Conservation (phyloP, 2,797 vertebrate genomes). For the Poecilia velifera region DNA sequence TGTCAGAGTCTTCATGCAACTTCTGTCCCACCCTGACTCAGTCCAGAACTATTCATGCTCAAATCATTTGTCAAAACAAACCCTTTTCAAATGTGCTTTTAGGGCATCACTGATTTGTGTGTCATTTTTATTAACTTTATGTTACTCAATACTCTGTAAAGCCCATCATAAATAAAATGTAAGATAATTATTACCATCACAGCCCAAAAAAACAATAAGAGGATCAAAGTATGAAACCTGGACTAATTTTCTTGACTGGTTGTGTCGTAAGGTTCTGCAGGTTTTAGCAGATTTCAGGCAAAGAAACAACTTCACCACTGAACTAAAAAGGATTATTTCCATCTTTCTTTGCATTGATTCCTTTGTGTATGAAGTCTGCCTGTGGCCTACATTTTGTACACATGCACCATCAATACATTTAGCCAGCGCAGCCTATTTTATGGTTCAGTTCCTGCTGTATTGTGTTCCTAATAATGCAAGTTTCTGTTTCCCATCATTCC, state of each 20-base stretch:
- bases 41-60: neutral
- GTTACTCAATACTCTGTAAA: neutral
- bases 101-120: neutral
- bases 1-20: neutral
- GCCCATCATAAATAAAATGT: neutral
- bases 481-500: constrained; percentile 10
- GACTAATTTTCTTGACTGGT: neutral
- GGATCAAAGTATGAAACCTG: neutral
- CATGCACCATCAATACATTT: constrained; percentile 9
- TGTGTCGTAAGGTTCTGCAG: neutral
- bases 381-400: neutral
- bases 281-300: neutral
- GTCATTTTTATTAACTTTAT: neutral
- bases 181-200: neutral
- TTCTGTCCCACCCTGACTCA: neutral
- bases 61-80: neutral
- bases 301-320: neutral
- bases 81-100: neutral
- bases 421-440: constrained; percentile 23
- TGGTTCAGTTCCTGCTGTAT: constrained; percentile 24
- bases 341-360: constrained; percentile 2
- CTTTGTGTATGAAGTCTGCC: neutral
- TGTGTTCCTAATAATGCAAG: constrained; percentile 2
- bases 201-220: neutral
- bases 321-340: neutral